These are phyloP conservation scores for Gnathochromis pfefferi DNA, from an alignment of 2,113 vertebrate species.

Conservation along the genomic window DNA sequence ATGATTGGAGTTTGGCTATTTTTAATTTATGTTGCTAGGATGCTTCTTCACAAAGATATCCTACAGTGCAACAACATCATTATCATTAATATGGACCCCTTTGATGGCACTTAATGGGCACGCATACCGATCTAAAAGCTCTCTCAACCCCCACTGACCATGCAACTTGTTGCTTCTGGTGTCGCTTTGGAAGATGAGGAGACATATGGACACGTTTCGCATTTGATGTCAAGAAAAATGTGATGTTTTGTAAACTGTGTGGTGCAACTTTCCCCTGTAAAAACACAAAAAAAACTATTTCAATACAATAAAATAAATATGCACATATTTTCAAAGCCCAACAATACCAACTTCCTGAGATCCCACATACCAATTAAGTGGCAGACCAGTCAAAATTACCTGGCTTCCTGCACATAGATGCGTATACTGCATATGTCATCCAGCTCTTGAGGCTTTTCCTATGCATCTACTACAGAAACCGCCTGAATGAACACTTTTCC, in stretches of 20 bases:
- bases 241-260: neutral
- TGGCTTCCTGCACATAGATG: neutral
- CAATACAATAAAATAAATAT: neutral
- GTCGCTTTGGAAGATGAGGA: neutral
- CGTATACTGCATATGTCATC: neutral
- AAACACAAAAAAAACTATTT: neutral
- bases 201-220: neutral
- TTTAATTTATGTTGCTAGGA: neutral
- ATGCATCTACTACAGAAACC: neutral
- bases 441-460: neutral
- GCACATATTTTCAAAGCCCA: neutral
- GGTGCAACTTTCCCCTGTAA: neutral
- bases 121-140: neutral
- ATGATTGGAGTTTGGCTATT: neutral
- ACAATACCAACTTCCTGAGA: neutral
- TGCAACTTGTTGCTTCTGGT: neutral
- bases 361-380: neutral
- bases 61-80: neutral
- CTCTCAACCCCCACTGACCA: neutral
- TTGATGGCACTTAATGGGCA: neutral
- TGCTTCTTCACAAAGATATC: neutral
- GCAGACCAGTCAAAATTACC: neutral
- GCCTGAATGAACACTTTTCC: neutral
- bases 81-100: neutral
- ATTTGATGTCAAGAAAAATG: neutral